Conservation (phyloP, 2,888 invertebrate species). For the Patella caerulea region DNA sequence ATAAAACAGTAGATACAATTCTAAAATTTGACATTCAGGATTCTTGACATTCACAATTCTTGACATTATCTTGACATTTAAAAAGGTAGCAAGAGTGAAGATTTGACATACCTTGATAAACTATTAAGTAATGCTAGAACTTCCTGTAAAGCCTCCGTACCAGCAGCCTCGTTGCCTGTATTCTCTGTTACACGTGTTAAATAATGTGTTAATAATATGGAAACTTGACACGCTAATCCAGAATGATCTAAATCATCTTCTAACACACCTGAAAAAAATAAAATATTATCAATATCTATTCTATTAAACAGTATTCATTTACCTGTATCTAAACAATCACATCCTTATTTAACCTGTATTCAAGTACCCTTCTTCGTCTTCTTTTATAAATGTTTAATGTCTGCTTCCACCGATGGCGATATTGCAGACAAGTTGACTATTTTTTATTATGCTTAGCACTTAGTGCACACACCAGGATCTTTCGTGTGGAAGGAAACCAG, state of each 20-base stretch:
- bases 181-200: slow-evolving; percentile 70
- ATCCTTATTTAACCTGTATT: no score
- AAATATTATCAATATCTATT: background rate
- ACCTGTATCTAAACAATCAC: no score
- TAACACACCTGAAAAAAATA: slow-evolving; percentile 44
- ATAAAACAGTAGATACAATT: background rate
- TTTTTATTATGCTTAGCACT: no score
- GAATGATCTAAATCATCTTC: slow-evolving; percentile 68
- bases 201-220: slow-evolving; percentile 70
- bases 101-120: slow-evolving; percentile 55
- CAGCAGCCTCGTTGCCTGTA: slow-evolving; percentile 67
- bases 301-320: background rate
- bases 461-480: no score
- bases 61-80: no score
- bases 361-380: no score
- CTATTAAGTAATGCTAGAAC: slow-evolving; percentile 69
- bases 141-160: slow-evolving; percentile 71
- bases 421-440: no score
- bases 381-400: no score
- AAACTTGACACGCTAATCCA: slow-evolving; percentile 70
- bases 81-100: background rate
- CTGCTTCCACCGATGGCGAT: no score
- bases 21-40: background rate
- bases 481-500: no score
- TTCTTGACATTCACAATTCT: background rate